Evolutionary conservation across 2,113 vertebrate genomes (phyloP), one percentile per base, ranked within the genome.

Genomic region (Gasterosteus nipponicus): DNA sequence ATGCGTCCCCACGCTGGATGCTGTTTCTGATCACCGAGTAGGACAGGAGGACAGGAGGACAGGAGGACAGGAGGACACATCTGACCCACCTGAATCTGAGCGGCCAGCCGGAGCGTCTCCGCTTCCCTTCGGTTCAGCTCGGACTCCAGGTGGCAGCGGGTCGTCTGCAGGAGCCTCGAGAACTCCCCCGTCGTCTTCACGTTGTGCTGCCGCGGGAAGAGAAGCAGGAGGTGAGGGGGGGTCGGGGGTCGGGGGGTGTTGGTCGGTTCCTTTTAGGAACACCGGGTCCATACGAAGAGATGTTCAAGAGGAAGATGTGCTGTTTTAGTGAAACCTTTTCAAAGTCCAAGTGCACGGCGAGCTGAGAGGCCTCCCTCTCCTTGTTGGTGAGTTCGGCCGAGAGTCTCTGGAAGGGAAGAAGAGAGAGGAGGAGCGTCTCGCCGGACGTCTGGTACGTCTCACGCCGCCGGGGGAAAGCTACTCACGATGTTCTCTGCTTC

Each of bases 401-500:
- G 84, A 99, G 94, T 85, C 93, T 90, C 97, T 99, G 84, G 0
- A 86, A 90, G 69, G 86, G 29, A 77, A 71, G n/a, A 46, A 54
- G n/a, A 26, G 29, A 29, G 19, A 61, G 5, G 8, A 11, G 6
- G 11, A 10, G n/a, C 6, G 14, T 10, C n/a, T 44, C 10, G 10
- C 46, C 10, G 62, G 42, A 4, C 18, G 51, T 42, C 19, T n/a
- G 18, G 7, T 9, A 19, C 1, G 0, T 49, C 9, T 16, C 16
- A 2, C 1, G 0, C 7, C 19, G 59, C 1, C 46, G 7, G 15
- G 11, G 9, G 31, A 16, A 38, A 5, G 29, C 26, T 29, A 82
- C 93, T 93, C 91, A 99, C 97, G 65, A 92, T 88, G 86, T 96
- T 99, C 75, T 98, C 95, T 11, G 95, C 89, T 85, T 98, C 96